These are phyloP conservation scores for Scartelaos histophorus DNA, from an alignment of 2,113 vertebrate species.

Conservation along the genomic window DNA sequence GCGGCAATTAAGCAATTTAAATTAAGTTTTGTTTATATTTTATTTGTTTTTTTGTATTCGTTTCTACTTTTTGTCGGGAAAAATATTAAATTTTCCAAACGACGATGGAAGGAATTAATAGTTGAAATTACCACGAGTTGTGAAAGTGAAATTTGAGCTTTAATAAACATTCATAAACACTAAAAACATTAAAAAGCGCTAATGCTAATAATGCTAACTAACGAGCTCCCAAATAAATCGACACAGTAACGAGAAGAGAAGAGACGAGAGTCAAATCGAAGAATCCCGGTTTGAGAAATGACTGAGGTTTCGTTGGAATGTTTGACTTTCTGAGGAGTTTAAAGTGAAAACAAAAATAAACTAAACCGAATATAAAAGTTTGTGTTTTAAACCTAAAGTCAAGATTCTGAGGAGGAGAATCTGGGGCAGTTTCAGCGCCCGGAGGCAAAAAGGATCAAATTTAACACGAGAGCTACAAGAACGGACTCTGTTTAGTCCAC, in stretches of 20 bases:
- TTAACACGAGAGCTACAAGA: neutral
- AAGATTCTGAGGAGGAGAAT: constrained; percentile 1
- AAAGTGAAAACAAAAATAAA: constrained; percentile 14
- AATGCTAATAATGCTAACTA: constrained; percentile 29
- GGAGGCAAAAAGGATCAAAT: constrained; percentile 13
- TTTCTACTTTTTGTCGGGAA: no score
- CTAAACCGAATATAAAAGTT: neutral
- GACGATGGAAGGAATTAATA: no score
- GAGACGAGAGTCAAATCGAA: no score
- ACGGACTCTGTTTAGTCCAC: constrained; percentile 4
- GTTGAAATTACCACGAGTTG: neutral
- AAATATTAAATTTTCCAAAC: no score
- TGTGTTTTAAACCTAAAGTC: neutral
- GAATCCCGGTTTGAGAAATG: constrained; percentile 32
- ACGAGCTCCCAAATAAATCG: constrained; percentile 36
- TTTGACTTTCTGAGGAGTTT: constrained; percentile 34
- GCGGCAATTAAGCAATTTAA: no score
- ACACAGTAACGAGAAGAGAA: constrained; percentile 30
- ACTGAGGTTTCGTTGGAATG: constrained; percentile 54
- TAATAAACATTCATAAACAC: constrained; percentile 52
- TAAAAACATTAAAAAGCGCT: constrained; percentile 42
- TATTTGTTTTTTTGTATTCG: no score
- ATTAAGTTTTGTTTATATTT: no score
- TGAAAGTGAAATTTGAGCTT: constrained; percentile 36
- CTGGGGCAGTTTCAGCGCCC: constrained; percentile 22